phyloP scores from a whole-genome alignment of 1,140 invertebrate genomes.

The Drosophila sucinea region DNA sequence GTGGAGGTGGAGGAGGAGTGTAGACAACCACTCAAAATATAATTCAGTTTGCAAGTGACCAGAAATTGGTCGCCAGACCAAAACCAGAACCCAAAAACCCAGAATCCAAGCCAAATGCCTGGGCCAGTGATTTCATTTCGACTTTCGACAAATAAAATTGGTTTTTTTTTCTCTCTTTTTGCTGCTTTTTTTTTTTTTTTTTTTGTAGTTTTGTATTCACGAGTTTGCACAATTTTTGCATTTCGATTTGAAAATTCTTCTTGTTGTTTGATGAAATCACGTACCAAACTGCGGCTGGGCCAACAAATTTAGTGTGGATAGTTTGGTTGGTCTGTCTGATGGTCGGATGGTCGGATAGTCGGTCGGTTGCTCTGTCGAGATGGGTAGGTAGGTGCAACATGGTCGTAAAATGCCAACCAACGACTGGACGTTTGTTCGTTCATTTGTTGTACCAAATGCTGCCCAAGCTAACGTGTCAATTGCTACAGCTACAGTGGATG shows the following conservation, averaged over 20 bases:
- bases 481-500: slow-evolving; percentile 39
- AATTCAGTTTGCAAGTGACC: slow-evolving; percentile 68
- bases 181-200: slow-evolving; percentile 13
- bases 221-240: slow-evolving; percentile 81
- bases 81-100: slow-evolving; percentile 26
- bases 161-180: slow-evolving; percentile 15
- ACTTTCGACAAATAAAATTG: slow-evolving; percentile 46
- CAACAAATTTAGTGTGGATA: slow-evolving; percentile 47
- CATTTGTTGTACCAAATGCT: slow-evolving; percentile 68
- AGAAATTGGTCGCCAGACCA: slow-evolving; percentile 64
- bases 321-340: neutral
- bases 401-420: slow-evolving; percentile 67
- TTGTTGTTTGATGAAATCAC: slow-evolving; percentile 76
- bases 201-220: slow-evolving; percentile 67
- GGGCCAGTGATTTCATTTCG: slow-evolving; percentile 67
- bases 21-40: slow-evolving; percentile 61
- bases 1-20: slow-evolving; percentile 23
- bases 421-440: slow-evolving; percentile 38
- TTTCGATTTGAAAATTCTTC: slow-evolving; percentile 77
- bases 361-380: neutral
- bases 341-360: neutral
- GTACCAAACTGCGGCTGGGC: slow-evolving; percentile 55
- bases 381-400: slow-evolving; percentile 67
- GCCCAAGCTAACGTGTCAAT: slow-evolving; percentile 77
- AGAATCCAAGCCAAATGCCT: slow-evolving; percentile 35